Conservation (phyloP, 2,113 vertebrate species). For the Craseonycteris thonglongyai region DNA sequence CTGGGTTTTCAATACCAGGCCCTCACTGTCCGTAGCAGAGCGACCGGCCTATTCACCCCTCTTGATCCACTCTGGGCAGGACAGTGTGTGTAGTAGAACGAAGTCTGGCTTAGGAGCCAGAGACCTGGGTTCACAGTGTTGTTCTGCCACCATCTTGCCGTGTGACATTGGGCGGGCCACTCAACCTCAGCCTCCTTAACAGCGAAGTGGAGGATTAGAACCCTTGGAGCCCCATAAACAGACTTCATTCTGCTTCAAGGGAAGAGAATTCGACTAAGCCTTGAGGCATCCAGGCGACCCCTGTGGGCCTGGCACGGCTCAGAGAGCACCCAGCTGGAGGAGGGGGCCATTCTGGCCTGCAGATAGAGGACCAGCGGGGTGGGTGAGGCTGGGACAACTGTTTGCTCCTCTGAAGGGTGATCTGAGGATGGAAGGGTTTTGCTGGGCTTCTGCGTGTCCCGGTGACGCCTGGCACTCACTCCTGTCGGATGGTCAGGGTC, state of each 20-base stretch:
- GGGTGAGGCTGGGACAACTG: background rate
- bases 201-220: background rate
- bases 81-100: background rate
- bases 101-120: background rate
- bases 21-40: background rate
- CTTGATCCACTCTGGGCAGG: accelerated
- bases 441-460: background rate
- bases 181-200: background rate
- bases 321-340: background rate
- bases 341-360: background rate
- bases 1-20: background rate
- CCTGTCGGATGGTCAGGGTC: background rate
- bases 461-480: accelerated
- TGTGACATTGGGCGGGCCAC: background rate
- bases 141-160: background rate
- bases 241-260: background rate
- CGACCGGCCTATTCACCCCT: accelerated
- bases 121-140: background rate
- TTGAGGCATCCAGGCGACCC: background rate
- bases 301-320: background rate
- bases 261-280: background rate
- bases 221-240: background rate
- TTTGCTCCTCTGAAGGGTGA: background rate
- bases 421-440: background rate
- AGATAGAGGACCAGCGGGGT: background rate